phyloP scores from a whole-genome alignment of 2,797 vertebrate genomes.

The Pagetopsis macropterus region DNA sequence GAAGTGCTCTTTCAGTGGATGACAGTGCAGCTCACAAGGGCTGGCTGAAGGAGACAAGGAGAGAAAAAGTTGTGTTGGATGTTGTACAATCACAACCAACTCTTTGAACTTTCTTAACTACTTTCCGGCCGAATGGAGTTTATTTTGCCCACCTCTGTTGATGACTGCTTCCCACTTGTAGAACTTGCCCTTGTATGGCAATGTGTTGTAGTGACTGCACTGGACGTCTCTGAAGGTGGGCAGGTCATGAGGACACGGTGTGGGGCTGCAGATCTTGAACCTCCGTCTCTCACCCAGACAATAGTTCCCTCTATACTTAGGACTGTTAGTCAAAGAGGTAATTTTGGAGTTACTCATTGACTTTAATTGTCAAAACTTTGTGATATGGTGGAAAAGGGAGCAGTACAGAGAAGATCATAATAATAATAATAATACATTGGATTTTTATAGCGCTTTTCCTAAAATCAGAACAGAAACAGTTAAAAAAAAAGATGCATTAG shows the following conservation, averaged over 20 bases:
- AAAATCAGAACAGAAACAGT: too few species aligned
- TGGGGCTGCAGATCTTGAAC: conserved; percentile 86
- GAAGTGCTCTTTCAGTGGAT: conserved; percentile 86
- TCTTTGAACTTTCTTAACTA: background rate
- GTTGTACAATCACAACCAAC: too few species aligned
- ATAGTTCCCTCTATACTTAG: conserved; percentile 89
- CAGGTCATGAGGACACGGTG: conserved; percentile 75
- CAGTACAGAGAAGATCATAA: background rate
- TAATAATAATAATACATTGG: too few species aligned
- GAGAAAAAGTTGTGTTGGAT: background rate
- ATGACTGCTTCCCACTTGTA: conserved; percentile 91
- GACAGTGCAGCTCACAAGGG: conserved; percentile 95
- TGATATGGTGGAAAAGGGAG: background rate
- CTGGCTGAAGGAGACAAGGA: conserved; percentile 79
- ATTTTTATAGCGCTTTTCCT: too few species aligned
- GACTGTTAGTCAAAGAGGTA: conserved; percentile 75
- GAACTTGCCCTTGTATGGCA: conserved; percentile 90
- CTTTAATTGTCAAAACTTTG: background rate
- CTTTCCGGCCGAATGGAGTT: too few species aligned
- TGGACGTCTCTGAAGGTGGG: conserved; percentile 91
- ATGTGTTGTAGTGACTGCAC: conserved; percentile 90
- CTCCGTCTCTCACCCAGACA: conserved; percentile 91
- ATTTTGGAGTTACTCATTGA: background rate
- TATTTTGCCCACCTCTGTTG: conserved; percentile 83
- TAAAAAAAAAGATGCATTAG: too few species aligned